A percentile compares a stretch with the other conserved stretches of the same genome.
These are phyloP conservation scores for Numida meleagris DNA, from an alignment of 2,113 vertebrate genomes.

Conservation along the genomic window DNA sequence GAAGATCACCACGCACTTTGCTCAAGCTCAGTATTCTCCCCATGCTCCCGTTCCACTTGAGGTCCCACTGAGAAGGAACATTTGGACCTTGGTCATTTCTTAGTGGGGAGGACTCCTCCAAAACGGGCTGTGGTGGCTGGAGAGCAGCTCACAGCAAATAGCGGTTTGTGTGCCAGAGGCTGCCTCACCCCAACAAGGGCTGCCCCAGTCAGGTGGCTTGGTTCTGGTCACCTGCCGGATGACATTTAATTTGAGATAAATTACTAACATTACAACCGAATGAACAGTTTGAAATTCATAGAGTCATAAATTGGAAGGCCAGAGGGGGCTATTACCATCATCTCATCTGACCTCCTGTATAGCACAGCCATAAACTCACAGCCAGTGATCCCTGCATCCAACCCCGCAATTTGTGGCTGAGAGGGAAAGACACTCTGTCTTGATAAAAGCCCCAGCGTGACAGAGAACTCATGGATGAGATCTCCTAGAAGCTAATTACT, in stretches of 20 bases:
- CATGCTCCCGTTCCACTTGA: fast-evolving
- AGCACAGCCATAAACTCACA: background rate
- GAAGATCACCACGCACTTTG: background rate
- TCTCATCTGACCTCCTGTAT: background rate
- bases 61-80: background rate
- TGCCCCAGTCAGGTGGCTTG: background rate
- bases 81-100: background rate
- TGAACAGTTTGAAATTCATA: slow-evolving; percentile 31
- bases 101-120: background rate
- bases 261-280: background rate
- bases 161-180: background rate
- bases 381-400: background rate
- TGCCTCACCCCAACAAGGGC: background rate
- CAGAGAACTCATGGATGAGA: background rate
- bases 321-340: background rate
- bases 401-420: background rate
- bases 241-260: background rate
- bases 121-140: fast-evolving
- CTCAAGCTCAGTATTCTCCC: background rate
- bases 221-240: background rate
- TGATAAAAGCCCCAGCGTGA: background rate
- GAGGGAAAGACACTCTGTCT: background rate
- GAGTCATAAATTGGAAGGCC: slow-evolving; percentile 17
- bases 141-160: background rate
- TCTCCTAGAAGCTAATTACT: background rate